Evolutionary conservation across 2,113 vertebrate species (phyloP).

Genomic region (Xiphophorus hellerii): DNA sequence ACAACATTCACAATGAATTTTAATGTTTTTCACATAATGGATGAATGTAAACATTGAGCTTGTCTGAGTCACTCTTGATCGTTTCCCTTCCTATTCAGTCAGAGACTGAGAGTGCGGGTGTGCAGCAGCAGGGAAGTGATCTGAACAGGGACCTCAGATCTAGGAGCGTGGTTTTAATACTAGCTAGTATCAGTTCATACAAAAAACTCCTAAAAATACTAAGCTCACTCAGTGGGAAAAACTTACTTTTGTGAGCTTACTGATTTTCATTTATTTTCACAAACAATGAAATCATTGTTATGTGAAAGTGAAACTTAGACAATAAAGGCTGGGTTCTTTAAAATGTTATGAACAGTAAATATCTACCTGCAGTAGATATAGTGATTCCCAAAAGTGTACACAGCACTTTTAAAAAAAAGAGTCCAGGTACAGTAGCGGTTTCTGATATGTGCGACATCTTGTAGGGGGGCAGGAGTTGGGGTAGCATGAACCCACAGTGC

Average conservation of each 20-base stretch:
- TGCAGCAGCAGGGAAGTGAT: not conserved
- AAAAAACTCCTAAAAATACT: not conserved
- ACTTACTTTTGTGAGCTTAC: not conserved
- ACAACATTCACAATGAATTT: constrained; percentile 10
- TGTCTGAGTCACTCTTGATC: not conserved
- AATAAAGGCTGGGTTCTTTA: not conserved
- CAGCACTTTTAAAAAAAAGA: not conserved
- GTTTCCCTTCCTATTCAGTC: not conserved
- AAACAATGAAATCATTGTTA: too few species aligned
- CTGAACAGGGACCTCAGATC: not conserved
- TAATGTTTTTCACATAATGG: constrained; percentile 4
- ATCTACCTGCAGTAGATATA: not conserved
- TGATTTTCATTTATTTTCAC: not conserved
- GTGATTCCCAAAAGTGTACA: not conserved
- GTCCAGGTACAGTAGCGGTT: too few species aligned
- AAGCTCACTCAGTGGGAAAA: not conserved
- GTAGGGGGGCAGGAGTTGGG: too few species aligned
- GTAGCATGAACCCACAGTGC: too few species aligned
- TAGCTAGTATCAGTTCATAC: not conserved
- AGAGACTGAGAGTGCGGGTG: not conserved
- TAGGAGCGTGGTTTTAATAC: not conserved
- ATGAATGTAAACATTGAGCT: not conserved
- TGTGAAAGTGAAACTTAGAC: not conserved
- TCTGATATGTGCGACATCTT: not conserved
- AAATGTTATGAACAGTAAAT: not conserved